Base-by-base conservation (phyloP, 2,797 vertebrate species). In the Fringilla coelebs region DNA sequence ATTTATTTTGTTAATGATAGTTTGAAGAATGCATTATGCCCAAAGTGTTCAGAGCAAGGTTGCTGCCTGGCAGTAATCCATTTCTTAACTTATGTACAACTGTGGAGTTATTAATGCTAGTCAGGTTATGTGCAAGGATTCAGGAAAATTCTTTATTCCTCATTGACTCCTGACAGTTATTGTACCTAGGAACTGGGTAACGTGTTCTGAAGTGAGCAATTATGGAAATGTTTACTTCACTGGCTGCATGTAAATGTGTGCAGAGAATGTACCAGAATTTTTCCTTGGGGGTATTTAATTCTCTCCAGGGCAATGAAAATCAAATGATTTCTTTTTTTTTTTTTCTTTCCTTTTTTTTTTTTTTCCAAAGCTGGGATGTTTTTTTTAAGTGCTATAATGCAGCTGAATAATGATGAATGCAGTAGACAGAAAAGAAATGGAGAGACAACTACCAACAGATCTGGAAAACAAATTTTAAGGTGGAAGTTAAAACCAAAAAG, bases 141-240 rank as follows among this genome's bases (percentile, higher is more conserved):
- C 98, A 98, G 97, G 98, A 98, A 98, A 98, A 98, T 98, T 99
- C 98, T 99, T 98, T 98, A 99, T 99, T 98, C 98, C 98, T 98
- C 98, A 98, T 98, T 98, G 98, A 98, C 98, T 98, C 98, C 98
- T 98, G 98, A 98, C 97, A 98, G 98, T 98, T 98, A 98, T 98
- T 98, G 98, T 98, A 99, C 98, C 98, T 98, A 98, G 98, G 98
- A 98, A 98, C 98, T 97, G 98, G 98, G 98, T 98, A 99, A 98
- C 98, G 98, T 98, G 98, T 99, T 99, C 98, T 98, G 98, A 99
- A 99, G 98, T 98, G 98, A 98, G 98, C 98, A 98, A 98, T 99
- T 98, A 98, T 98, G 98, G 98, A 99, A 99, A 98, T 99, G 98
- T 99, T 99, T 99, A 99, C 98, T 98, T 98, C 98, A 98, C 98